A percentile compares a stretch with the other conserved stretches of the same genome.
phyloP scores from a whole-genome alignment of 2,888 invertebrate genomes.

The Hedychridium roseum region DNA sequence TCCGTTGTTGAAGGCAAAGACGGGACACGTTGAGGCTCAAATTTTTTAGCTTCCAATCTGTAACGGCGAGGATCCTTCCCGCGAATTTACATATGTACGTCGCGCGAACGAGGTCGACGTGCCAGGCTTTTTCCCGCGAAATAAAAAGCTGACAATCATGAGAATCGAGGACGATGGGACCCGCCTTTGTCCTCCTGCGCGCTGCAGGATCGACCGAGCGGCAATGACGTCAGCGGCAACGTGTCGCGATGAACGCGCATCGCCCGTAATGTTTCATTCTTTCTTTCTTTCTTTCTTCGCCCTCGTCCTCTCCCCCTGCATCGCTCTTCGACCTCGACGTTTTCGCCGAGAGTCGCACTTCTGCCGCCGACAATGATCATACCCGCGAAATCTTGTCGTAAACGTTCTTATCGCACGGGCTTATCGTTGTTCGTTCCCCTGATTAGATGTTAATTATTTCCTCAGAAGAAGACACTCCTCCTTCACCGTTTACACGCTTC shows the following conservation, averaged over 20 bases:
- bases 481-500: not conserved
- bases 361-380: not conserved
- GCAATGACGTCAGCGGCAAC: conserved; percentile 27
- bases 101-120: conserved; percentile 12
- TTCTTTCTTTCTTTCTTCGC: conserved; percentile 6
- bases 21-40: no score
- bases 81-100: no score
- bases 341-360: conserved; percentile 2
- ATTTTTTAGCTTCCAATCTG: no score
- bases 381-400: not conserved
- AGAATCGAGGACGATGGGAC: no score
- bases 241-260: conserved; percentile 13
- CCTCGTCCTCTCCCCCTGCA: conserved; percentile 16
- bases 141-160: no score
- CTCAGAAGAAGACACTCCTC: not conserved
- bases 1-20: no score
- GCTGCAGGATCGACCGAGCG: conserved; percentile 9
- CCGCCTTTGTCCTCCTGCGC: not conserved
- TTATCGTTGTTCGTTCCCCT: no score
- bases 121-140: not conserved
- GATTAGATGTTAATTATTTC: no score
- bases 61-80: no score
- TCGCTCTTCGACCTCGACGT: conserved; percentile 4
- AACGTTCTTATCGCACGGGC: no score
- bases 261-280: no score